Evolutionary conservation across 2,113 vertebrate species (phyloP).

Genomic region (Thomomys bottae): DNA sequence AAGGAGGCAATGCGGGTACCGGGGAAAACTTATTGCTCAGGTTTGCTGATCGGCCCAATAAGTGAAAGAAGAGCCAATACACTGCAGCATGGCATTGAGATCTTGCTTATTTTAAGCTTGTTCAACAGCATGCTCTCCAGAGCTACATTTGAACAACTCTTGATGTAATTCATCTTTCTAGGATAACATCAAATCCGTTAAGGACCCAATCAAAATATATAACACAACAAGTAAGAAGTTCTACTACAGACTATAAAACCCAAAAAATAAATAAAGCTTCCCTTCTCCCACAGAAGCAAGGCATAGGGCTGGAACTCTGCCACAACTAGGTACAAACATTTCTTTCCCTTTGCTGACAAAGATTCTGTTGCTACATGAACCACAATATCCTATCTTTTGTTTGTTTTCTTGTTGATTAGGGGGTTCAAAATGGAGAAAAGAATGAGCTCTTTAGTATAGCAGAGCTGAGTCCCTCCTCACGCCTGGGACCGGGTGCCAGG

Average conservation of each 20-base stretch:
- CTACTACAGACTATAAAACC: conserved; percentile 52
- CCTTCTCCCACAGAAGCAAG: neutral
- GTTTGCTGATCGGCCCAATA: neutral
- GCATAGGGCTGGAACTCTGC: conserved; percentile 27
- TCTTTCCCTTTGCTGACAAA: conserved; percentile 14
- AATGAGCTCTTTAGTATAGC: conserved; percentile 78
- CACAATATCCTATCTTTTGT: neutral
- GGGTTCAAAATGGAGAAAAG: conserved; percentile 42
- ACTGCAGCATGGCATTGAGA: no score
- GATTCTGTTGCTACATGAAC: neutral
- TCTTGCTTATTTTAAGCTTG: neutral
- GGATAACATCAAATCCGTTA: neutral
- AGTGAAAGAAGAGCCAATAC: neutral
- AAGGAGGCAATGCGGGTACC: neutral
- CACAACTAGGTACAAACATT: neutral
- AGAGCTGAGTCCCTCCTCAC: conserved; percentile 76
- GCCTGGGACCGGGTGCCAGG: conserved; percentile 60
- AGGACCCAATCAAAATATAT: neutral
- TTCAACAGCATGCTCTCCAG: neutral
- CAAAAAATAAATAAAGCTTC: conserved; percentile 52
- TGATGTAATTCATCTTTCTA: neutral
- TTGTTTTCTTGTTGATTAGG: neutral
- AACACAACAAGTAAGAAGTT: neutral
- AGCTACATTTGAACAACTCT: neutral
- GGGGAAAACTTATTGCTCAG: neutral